These are phyloP conservation scores for Trisateles emortualis DNA, from an alignment of 2,888 invertebrate species.

Conservation along the genomic window DNA sequence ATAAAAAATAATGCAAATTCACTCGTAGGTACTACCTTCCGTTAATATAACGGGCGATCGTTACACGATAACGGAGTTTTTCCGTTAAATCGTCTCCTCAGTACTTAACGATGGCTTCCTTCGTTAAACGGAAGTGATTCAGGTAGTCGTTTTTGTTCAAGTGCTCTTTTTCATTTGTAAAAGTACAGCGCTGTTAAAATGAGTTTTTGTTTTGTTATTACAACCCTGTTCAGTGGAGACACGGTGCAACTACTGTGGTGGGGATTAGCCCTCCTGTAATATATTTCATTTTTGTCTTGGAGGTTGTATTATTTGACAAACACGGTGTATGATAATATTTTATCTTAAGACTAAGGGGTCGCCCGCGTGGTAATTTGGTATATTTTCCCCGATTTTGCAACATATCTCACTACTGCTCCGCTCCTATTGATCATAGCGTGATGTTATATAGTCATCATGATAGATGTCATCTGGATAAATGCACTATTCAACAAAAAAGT, in stretches of 20 bases:
- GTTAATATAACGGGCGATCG: slow-evolving; percentile 75
- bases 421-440: too few relatives aligned
- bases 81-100: slow-evolving; percentile 78
- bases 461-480: too few relatives aligned
- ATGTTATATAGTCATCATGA: too few relatives aligned
- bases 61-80: slow-evolving; percentile 79
- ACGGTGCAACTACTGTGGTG: slow-evolving; percentile 10
- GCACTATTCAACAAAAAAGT: too few relatives aligned
- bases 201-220: slow-evolving; percentile 71
- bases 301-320: not conserved
- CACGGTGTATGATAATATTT: too few relatives aligned
- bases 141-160: slow-evolving; percentile 76
- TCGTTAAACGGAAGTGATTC: slow-evolving; percentile 79
- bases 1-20: slow-evolving; percentile 84
- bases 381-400: too few relatives aligned
- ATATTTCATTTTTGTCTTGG: slow-evolving; percentile 12
- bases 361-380: too few relatives aligned
- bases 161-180: slow-evolving; percentile 78
- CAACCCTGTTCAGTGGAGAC: slow-evolving; percentile 34
- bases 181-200: slow-evolving; percentile 59
- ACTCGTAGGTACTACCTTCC: slow-evolving; percentile 55
- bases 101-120: slow-evolving; percentile 73
- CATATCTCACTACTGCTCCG: too few relatives aligned
- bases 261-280: slow-evolving; percentile 34
- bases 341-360: too few relatives aligned